A percentile compares a stretch with the other conserved stretches of the same genome.
phyloP scores from a whole-genome alignment of 2,888 invertebrate species.

The Branchellion lobata region DNA sequence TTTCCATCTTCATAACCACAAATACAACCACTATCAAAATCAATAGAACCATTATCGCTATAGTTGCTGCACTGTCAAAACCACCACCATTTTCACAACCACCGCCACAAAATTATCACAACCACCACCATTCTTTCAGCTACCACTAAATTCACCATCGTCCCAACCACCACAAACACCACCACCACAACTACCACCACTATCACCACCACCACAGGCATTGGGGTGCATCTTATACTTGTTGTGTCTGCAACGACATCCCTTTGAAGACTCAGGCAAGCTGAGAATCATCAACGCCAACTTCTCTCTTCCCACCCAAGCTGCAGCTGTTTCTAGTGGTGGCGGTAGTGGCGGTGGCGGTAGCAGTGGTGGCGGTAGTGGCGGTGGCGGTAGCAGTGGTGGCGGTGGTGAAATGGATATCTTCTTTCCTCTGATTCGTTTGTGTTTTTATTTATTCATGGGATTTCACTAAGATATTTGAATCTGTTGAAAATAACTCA shows the following conservation, averaged over 20 bases:
- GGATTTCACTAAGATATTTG: too few species aligned
- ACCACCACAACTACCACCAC: not conserved
- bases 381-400: not conserved
- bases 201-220: constrained; percentile 66
- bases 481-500: too few species aligned
- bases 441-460: not conserved
- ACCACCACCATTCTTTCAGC: too few species aligned
- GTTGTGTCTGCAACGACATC: constrained; percentile 88
- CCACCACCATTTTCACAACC: too few species aligned
- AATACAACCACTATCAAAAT: too few species aligned
- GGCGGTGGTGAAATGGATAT: constrained; percentile 1
- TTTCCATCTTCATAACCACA: too few species aligned
- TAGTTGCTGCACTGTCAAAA: too few species aligned
- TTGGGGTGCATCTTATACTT: constrained; percentile 91
- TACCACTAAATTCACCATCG: too few species aligned
- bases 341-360: not conserved
- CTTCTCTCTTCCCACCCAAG: constrained; percentile 80
- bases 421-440: not conserved
- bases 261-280: constrained; percentile 91
- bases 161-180: too few species aligned
- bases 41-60: too few species aligned
- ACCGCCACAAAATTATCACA: too few species aligned
- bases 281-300: constrained; percentile 94
- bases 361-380: not conserved
- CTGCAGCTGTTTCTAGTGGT: too few species aligned